Conservation (phyloP, 2,888 invertebrate genomes). For the Cephus nigrinus region DNA sequence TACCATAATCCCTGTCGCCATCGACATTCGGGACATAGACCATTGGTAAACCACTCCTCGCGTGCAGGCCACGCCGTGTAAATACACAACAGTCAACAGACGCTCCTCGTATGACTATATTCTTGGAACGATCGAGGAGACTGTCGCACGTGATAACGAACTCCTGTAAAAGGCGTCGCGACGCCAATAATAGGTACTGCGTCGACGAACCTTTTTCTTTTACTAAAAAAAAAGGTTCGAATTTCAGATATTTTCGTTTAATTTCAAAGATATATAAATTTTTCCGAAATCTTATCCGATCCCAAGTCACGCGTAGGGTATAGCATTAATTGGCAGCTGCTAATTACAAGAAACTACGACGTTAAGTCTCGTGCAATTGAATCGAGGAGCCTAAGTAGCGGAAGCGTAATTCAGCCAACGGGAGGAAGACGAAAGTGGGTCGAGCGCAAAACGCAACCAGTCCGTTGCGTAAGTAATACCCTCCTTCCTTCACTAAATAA, state of each 20-base stretch:
- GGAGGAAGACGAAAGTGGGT: background rate
- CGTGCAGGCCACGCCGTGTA: constrained; percentile 12
- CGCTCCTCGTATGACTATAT: constrained; percentile 17
- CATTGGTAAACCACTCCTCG: background rate
- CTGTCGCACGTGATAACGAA: background rate
- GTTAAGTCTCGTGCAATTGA: background rate
- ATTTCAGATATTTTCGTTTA: no score
- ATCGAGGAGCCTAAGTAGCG: background rate
- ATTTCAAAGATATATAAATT: background rate
- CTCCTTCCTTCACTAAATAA: background rate
- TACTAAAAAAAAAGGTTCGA: no score
- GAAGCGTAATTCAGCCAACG: background rate
- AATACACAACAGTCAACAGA: constrained; percentile 22
- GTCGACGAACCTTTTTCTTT: background rate
- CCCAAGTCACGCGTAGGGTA: background rate
- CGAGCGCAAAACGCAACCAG: background rate
- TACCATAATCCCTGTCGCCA: background rate
- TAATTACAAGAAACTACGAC: background rate
- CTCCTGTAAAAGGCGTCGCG: background rate
- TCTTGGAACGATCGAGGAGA: constrained; percentile 18
- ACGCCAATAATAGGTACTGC: background rate
- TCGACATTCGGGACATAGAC: background rate
- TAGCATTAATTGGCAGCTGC: background rate
- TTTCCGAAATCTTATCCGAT: background rate
- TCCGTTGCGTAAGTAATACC: background rate